These are phyloP conservation scores for Idaea dimidiata DNA, from an alignment of 2,888 invertebrate genomes.

Conservation along the genomic window DNA sequence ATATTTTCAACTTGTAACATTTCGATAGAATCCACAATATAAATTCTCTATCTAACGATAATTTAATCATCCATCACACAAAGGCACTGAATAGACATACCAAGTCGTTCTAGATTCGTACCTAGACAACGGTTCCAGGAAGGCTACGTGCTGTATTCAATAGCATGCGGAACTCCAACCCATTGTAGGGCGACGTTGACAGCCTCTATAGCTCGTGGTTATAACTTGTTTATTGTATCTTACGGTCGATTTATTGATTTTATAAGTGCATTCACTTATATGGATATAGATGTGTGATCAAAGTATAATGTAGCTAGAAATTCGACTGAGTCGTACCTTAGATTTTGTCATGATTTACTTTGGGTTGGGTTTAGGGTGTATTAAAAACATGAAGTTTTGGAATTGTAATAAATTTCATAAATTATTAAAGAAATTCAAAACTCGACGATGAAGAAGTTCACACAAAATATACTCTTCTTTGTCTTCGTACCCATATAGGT, in stretches of 20 bases:
- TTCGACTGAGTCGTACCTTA: no score
- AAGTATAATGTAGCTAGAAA: no score
- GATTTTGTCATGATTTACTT: no score
- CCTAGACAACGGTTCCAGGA: constrained; percentile 11
- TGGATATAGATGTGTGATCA: not conserved
- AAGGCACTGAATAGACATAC: not conserved
- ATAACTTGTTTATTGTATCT: not conserved
- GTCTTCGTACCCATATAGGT: no score
- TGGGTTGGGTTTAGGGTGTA: no score
- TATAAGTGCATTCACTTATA: not conserved
- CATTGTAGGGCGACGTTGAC: not conserved
- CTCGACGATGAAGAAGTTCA: no score
- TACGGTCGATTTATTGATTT: not conserved
- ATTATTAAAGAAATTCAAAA: no score
- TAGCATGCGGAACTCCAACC: constrained; percentile 13
- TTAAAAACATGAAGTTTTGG: no score
- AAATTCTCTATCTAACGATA: not conserved
- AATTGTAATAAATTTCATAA: no score
- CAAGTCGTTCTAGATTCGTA: not conserved
- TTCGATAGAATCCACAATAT: no score
- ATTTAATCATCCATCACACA: not conserved
- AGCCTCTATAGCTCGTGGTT: not conserved
- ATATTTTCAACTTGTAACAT: no score
- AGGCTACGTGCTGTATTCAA: constrained; percentile 11
- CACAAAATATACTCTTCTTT: no score